Evolutionary conservation across 2,797 vertebrate species (phyloP), one percentile per base, ranked within the genome.

Genomic region (Sciurus vulgaris): DNA sequence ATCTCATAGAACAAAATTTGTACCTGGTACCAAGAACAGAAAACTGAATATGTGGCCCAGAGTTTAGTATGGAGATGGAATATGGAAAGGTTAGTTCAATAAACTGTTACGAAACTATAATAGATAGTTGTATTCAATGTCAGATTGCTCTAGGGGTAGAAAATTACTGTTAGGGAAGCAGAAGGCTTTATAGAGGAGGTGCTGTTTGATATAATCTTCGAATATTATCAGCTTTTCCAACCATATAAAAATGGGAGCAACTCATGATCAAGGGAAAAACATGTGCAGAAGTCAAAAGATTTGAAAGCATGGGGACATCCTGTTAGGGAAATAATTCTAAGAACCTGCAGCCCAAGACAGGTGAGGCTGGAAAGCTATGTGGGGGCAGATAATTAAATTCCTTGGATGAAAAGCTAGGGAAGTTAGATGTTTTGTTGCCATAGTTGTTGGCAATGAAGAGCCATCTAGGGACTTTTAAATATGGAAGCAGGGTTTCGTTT

Each of bases 151-250:
- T 61, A 79, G 47, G 70, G 63, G 10, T 17, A 91, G 67, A 11
- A 51, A 90, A 51, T 82, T 33, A 24, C 0, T 6, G 41, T 26
- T 41, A 81, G 54, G 20, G 41, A 91, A 69, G 47, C 47, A 54
- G 74, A 74, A 67, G 44, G 3, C 22, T 69, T 90, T 49, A 35
- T 28, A 28, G 54, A 73, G 28, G 35, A 67, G 18, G 13, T 20
- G 22, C 20, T 47, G n/a, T 90, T 86, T 67, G 65, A 90, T 28
- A 15, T 33, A 41, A 20, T 70, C 47, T 79, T 73, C 79, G 56
- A 73, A 81, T 85, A 79, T 47, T 22, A 56, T 59, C 20, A 78
- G 33, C 38, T 86, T 93, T 93, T 79, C 54, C 47, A 91, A 85
- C 44, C 54, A 24, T 79, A 51, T 49, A 86, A 89, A 73, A 67